A percentile compares a stretch with the other conserved stretches of the same genome.
phyloP scores from a whole-genome alignment of 2,113 vertebrate species.

The Actenoides lindsayi region DNA sequence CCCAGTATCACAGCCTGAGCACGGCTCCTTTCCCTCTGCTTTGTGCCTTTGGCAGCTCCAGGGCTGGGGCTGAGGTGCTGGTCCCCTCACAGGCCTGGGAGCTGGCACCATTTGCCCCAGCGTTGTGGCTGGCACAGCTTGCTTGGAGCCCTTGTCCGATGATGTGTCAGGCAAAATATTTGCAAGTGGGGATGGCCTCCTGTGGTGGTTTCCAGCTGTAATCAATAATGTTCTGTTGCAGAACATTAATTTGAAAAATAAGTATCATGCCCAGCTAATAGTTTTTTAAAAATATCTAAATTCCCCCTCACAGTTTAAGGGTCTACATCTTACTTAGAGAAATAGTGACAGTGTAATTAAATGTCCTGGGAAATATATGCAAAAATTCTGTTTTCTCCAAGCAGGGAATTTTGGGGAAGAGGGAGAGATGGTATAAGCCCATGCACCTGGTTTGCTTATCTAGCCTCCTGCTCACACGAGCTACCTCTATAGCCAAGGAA shows the following conservation, averaged over 20 bases:
- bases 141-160: background rate
- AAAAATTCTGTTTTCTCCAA: background rate
- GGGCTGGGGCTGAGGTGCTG: rapidly evolving
- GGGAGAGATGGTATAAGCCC: background rate
- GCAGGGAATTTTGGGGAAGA: background rate
- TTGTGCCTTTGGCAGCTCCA: rapidly evolving
- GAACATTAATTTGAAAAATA: background rate
- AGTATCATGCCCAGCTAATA: rapidly evolving
- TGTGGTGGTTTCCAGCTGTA: background rate
- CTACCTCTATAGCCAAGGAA: background rate
- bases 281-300: background rate
- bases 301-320: background rate
- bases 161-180: background rate
- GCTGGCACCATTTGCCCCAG: background rate
- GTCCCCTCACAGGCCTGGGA: background rate
- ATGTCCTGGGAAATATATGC: background rate
- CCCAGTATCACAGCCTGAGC: background rate
- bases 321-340: background rate
- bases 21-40: background rate
- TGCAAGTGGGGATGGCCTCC: background rate
- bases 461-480: background rate
- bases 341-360: background rate
- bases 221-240: background rate
- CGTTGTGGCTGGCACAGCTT: background rate
- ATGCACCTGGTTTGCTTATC: background rate